Conservation (phyloP, 2,888 invertebrate species). For the Dryadula phaetusa region DNA sequence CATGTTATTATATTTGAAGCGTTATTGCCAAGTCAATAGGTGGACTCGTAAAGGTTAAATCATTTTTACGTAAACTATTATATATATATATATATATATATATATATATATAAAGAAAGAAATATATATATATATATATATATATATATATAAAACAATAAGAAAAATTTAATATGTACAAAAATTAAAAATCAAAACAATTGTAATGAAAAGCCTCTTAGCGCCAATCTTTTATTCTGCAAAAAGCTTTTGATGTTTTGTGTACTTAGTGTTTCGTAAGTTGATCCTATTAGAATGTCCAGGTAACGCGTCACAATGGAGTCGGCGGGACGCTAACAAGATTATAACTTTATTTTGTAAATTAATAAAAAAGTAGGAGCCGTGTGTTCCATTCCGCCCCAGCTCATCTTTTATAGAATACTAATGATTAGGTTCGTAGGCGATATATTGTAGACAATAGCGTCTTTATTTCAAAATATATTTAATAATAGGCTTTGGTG, state of each 20-base stretch:
- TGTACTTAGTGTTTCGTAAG: constrained; percentile 83
- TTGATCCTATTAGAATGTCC: constrained; percentile 84
- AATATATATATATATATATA: too few relatives aligned
- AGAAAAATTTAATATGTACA: constrained; percentile 22
- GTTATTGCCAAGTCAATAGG: neutral
- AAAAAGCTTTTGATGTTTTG: constrained; percentile 80
- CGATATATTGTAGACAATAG: neutral
- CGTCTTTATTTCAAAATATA: neutral
- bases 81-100: too few relatives aligned
- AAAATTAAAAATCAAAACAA: constrained; percentile 50
- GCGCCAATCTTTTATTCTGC: constrained; percentile 69
- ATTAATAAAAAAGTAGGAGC: constrained; percentile 76
- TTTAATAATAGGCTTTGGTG: too few relatives aligned
- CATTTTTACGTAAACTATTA: neutral
- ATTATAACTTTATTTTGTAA: constrained; percentile 83
- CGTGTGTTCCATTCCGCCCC: constrained; percentile 63
- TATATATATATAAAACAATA: neutral
- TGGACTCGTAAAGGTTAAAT: neutral
- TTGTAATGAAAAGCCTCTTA: constrained; percentile 72
- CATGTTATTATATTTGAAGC: constrained; percentile 30
- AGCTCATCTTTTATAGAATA: constrained; percentile 42
- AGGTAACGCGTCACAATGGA: constrained; percentile 79
- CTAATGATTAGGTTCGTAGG: constrained; percentile 15
- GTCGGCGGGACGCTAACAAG: constrained; percentile 76
- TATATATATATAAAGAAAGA: too few relatives aligned